Evolutionary conservation across 2,797 vertebrate species (phyloP).

Genomic region (Acanthurus tractus): DNA sequence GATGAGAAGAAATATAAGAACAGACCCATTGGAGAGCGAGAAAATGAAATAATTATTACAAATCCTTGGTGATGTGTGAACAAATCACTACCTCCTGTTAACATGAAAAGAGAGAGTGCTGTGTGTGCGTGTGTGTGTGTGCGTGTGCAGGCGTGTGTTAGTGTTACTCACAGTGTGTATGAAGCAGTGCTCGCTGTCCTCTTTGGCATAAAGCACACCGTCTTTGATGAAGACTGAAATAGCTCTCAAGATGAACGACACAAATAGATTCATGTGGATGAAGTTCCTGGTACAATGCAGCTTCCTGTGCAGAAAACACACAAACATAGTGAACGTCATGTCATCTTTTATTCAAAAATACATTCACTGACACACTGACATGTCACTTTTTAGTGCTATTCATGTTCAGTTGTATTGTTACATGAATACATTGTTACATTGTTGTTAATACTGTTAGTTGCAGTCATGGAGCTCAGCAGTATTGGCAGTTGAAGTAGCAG

Average conservation of each 20-base stretch:
- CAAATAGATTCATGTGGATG: constrained; percentile 99
- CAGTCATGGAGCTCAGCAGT: neutral
- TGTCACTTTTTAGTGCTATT: neutral
- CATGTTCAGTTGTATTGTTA: neutral
- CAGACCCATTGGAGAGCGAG: too few species aligned
- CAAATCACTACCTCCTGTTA: neutral
- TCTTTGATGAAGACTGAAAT: constrained; percentile 98
- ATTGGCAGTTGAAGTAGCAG: neutral
- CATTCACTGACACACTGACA: neutral
- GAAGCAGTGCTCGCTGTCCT: constrained; percentile 94
- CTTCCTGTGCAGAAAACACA: constrained; percentile 84
- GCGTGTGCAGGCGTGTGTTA: neutral
- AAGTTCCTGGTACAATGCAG: constrained; percentile 98
- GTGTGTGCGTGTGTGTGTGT: neutral
- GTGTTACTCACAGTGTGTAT: constrained; percentile 89
- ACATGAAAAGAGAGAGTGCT: neutral
- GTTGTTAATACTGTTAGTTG: neutral
- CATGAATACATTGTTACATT: too few species aligned
- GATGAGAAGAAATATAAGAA: neutral
- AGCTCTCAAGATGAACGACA: constrained; percentile 95
- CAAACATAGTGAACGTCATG: neutral
- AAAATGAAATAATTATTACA: neutral
- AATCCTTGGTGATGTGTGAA: neutral
- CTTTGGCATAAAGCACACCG: constrained; percentile 92
- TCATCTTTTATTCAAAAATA: neutral